Conservation (phyloP, 2,888 invertebrate genomes). For the Bembecia ichneumoniformis region DNA sequence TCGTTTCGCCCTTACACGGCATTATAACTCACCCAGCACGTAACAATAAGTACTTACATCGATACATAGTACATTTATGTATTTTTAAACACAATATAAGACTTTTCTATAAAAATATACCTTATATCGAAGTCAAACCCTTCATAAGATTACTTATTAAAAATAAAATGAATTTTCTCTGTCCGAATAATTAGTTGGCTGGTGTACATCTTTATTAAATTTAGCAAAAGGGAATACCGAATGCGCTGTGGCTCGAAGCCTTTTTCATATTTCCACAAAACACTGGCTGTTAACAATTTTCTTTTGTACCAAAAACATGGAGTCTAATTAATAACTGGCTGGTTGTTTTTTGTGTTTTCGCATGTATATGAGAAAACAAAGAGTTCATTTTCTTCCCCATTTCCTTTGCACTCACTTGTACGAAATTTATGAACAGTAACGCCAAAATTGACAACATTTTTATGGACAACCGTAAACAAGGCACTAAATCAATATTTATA, state of each 20-base stretch:
- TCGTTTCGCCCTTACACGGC: too few relatives aligned
- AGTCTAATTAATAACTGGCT: slow-evolving; percentile 36
- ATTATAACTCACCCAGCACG: too few relatives aligned
- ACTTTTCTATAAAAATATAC: too few relatives aligned
- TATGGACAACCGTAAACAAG: not conserved
- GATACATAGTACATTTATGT: too few relatives aligned
- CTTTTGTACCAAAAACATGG: slow-evolving; percentile 26
- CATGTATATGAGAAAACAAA: slow-evolving; percentile 25
- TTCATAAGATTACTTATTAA: too few relatives aligned
- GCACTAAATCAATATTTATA: too few relatives aligned
- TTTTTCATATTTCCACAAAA: not conserved
- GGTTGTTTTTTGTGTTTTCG: slow-evolving; percentile 28
- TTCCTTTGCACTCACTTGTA: slow-evolving; percentile 10
- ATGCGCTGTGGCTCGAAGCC: not conserved
- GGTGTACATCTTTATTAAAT: not conserved
- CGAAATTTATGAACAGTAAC: slow-evolving; percentile 9
- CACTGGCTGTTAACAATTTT: slow-evolving; percentile 19
- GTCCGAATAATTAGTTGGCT: too few relatives aligned
- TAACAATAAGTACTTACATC: too few relatives aligned
- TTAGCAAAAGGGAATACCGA: not conserved
- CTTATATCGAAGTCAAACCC: too few relatives aligned
- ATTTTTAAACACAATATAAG: too few relatives aligned
- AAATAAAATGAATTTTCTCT: too few relatives aligned
- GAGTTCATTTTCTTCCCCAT: slow-evolving; percentile 34
- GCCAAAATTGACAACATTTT: not conserved